A percentile compares a stretch with the other conserved stretches of the same genome.
These are phyloP conservation scores for Stomatorhinus walkeri DNA, from an alignment of 2,797 vertebrate species.

Conservation along the genomic window DNA sequence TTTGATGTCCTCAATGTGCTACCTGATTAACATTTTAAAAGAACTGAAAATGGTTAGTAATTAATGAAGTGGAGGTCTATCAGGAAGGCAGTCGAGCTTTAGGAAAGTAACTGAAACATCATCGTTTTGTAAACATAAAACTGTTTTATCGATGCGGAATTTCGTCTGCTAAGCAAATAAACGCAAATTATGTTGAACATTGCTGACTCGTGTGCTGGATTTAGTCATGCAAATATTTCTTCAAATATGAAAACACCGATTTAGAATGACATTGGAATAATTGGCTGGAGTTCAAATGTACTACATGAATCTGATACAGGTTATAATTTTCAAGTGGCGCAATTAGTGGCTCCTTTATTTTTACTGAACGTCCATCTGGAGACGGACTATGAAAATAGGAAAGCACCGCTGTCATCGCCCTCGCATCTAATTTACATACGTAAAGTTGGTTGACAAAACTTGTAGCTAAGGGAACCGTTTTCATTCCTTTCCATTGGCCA, in stretches of 20 bases:
- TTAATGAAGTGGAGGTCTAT: not conserved
- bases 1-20: not conserved
- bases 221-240: not conserved
- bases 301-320: not conserved
- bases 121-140: not conserved
- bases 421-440: not conserved
- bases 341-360: not conserved
- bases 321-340: not conserved
- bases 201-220: not conserved
- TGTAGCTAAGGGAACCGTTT: slow-evolving; percentile 77
- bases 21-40: slow-evolving; percentile 5
- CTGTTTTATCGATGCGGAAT: not conserved
- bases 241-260: not conserved
- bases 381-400: not conserved
- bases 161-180: not conserved
- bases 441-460: slow-evolving; percentile 57
- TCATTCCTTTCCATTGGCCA: slow-evolving; percentile 56
- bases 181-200: not conserved
- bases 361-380: not conserved
- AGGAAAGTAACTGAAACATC: not conserved
- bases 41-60: not conserved
- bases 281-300: not conserved
- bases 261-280: not conserved
- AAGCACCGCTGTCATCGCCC: not conserved
- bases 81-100: not conserved